Conservation (phyloP, 1,140 invertebrate species). For the Nephotettix cincticeps region DNA sequence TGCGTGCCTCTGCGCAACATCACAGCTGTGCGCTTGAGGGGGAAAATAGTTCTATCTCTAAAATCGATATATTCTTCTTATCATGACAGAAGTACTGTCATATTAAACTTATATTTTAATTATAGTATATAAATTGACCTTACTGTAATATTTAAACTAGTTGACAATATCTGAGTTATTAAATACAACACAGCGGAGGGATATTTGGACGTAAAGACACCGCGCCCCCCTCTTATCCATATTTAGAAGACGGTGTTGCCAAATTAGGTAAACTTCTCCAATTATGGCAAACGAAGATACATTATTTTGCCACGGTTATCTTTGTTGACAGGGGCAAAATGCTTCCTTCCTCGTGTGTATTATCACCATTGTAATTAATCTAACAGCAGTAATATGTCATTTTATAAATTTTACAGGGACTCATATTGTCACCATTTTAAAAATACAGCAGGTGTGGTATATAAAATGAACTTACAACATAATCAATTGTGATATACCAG, state of each 20-base stretch:
- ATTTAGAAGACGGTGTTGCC: conserved; percentile 47
- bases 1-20: conserved; percentile 31
- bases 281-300: conserved; percentile 45
- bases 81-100: conserved; percentile 17
- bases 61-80: neutral
- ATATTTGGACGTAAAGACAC: conserved; percentile 21
- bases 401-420: too few species aligned
- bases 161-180: neutral
- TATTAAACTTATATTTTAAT: neutral
- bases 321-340: conserved; percentile 26
- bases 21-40: conserved; percentile 27
- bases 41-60: conserved; percentile 34
- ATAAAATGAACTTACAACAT: too few species aligned
- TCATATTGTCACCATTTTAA: too few species aligned
- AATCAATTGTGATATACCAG: too few species aligned
- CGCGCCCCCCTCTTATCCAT: conserved; percentile 40
- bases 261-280: conserved; percentile 48
- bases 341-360: neutral
- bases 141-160: neutral
- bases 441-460: too few species aligned
- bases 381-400: too few species aligned
- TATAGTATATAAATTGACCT: conserved; percentile 5
- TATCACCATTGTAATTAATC: too few species aligned
- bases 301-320: conserved; percentile 34
- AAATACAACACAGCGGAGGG: conserved; percentile 28